Evolutionary conservation across 2,113 vertebrate species (phyloP).

Genomic region (Hipposideros armiger): DNA sequence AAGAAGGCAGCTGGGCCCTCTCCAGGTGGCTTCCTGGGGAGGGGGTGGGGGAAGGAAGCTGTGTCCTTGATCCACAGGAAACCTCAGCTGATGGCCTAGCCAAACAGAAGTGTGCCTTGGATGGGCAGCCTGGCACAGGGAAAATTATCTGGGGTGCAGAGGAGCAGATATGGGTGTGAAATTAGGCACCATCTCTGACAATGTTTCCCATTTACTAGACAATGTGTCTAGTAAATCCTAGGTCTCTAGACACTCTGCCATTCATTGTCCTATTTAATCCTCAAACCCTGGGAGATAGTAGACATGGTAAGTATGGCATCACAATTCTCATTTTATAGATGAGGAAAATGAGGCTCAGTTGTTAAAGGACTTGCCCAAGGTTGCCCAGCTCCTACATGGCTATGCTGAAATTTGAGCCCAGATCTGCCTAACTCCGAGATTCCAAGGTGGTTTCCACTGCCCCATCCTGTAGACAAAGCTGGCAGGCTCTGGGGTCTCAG

Average conservation of each 20-base stretch:
- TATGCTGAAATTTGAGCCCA: neutral
- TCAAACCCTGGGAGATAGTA: neutral
- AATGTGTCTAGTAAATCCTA: neutral
- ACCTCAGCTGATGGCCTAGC: neutral
- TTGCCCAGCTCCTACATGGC: neutral
- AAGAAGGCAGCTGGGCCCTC: constrained; percentile 31
- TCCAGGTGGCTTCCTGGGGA: constrained; percentile 72
- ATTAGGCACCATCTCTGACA: neutral
- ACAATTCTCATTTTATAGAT: neutral
- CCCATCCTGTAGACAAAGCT: neutral
- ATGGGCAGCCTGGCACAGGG: neutral
- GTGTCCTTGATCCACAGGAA: constrained; percentile 54
- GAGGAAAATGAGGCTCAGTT: constrained; percentile 35
- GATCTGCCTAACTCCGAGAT: neutral
- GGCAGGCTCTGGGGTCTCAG: neutral
- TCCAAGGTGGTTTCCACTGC: neutral
- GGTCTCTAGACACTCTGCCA: neutral
- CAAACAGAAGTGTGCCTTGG: constrained; percentile 45
- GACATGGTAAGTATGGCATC: neutral
- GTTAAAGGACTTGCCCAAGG: neutral
- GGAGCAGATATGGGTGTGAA: neutral
- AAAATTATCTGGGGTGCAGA: neutral
- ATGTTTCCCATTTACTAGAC: neutral
- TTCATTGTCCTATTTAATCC: neutral
- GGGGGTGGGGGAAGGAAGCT: constrained; percentile 23